Base-by-base conservation (phyloP, 2,113 vertebrate species). In the Channa maculata region DNA sequence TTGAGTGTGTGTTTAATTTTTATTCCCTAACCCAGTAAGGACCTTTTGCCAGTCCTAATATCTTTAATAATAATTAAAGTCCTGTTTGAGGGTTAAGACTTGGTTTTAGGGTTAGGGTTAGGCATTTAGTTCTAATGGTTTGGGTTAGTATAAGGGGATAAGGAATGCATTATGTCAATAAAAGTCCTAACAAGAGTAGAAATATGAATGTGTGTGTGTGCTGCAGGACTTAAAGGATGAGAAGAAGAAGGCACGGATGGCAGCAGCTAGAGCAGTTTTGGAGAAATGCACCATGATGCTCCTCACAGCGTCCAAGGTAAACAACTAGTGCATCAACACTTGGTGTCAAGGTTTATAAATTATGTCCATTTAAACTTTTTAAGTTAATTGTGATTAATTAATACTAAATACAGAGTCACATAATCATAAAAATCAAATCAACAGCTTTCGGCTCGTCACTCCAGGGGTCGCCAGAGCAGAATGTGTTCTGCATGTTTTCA, bases 251-350 rank as follows among this genome's bases (percentile, higher is more conserved):
- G 97, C 98, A 3, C 95, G 95, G 81, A 99, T 99, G 97, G 98
- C 98, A 65, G 98, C 97, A 33, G 96, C 97, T 39, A 93, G 98
- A 74, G 96, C 98, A 0, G 95, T 99, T 79, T 95, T 99, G 76
- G 98, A 99, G 90, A 99, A 99, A 83, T 99, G 98, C 82, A 99
- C 98, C 33, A 99, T 99, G 98, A 99, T 99, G 98, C 96, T 99
- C 34, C 95, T 99, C 69, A 99, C 98, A 55, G 97, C 98, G 65
- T 99, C 98, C 41, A 99, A 99, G 96, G 98, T 98, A 82, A 84
- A 73, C 59, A n/a, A 44, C 37, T 8, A 60, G 59, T 11, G 3
- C 8, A n/a, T 10, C 13, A 63, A 7, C 51, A 41, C 12, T 46
- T 57, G n/a, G 6, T 62, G 37, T 24, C 24, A 11, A 34, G 33